A percentile compares a stretch with the other conserved stretches of the same genome.
Evolutionary conservation across 2,888 invertebrate genomes (phyloP).

Genomic region (Atethmia centrago): DNA sequence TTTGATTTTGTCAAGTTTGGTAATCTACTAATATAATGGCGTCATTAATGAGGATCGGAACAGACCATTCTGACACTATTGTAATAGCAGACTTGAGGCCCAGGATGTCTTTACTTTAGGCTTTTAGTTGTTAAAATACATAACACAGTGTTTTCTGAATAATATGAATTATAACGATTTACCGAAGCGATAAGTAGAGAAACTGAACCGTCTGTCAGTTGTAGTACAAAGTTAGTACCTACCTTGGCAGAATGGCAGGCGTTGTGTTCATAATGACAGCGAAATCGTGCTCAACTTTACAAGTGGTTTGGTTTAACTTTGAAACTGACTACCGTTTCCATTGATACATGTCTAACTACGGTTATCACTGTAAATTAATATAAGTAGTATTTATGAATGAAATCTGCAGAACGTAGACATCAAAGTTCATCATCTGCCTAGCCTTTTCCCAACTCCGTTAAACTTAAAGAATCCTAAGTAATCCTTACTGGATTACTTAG

Average conservation of each 20-base stretch:
- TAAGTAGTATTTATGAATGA: no score
- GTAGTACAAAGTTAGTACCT: slow-evolving; percentile 6
- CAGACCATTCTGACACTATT: no score
- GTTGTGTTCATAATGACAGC: slow-evolving; percentile 45
- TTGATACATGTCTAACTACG: slow-evolving; percentile 13
- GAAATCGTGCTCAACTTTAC: slow-evolving; percentile 47
- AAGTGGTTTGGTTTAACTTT: slow-evolving; percentile 30
- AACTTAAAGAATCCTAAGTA: neutral
- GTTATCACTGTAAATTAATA: neutral
- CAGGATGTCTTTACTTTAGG: neutral
- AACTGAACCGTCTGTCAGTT: slow-evolving; percentile 30
- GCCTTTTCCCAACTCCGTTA: no score
- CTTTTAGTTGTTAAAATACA: neutral
- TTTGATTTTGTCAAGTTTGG: no score
- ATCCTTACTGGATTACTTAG: no score
- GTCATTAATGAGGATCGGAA: no score
- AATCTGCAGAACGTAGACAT: neutral
- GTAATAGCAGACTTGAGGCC: no score
- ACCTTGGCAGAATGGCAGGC: slow-evolving; percentile 12
- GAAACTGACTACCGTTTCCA: slow-evolving; percentile 40
- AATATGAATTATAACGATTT: neutral
- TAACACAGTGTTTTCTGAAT: neutral
- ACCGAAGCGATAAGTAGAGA: slow-evolving; percentile 23
- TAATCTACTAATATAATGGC: no score
- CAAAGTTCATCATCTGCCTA: no score